A percentile compares a stretch with the other conserved stretches of the same genome.
phyloP scores from a whole-genome alignment of 2,797 vertebrate species.

The Acipenser oxyrinchus region DNA sequence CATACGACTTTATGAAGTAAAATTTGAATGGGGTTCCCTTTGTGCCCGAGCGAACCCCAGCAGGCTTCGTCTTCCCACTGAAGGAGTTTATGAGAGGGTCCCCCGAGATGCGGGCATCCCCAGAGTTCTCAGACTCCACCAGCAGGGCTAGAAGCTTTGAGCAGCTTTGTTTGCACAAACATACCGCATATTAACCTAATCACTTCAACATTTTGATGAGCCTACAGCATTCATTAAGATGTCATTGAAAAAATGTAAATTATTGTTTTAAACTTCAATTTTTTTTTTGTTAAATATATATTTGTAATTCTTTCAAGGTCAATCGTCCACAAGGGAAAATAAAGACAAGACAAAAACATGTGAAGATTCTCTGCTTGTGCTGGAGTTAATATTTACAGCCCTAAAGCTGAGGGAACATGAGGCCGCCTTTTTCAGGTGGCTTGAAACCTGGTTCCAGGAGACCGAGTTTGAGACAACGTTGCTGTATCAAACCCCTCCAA shows the following conservation, averaged over 20 bases:
- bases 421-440: too few species aligned
- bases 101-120: neutral
- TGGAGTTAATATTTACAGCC: too few species aligned
- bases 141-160: slow-evolving; percentile 6
- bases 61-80: slow-evolving; percentile 13
- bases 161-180: neutral
- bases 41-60: slow-evolving; percentile 11
- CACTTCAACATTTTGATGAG: slow-evolving; percentile 24
- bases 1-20: too few species aligned
- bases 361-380: too few species aligned
- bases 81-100: slow-evolving; percentile 14
- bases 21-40: neutral
- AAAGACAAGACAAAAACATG: too few species aligned
- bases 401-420: too few species aligned
- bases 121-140: neutral
- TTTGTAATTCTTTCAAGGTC: too few species aligned
- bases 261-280: slow-evolving; percentile 29
- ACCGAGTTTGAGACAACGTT: too few species aligned
- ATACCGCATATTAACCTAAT: slow-evolving; percentile 19
- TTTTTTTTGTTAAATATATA: neutral
- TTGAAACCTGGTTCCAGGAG: too few species aligned
- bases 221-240: slow-evolving; percentile 21
- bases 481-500: too few species aligned
- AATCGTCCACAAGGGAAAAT: too few species aligned
- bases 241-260: slow-evolving; percentile 20